A percentile compares a stretch with the other conserved stretches of the same genome.
Evolutionary conservation across 1,140 invertebrate genomes (phyloP).

Genomic region (Zaprionus ghesquierei): DNA sequence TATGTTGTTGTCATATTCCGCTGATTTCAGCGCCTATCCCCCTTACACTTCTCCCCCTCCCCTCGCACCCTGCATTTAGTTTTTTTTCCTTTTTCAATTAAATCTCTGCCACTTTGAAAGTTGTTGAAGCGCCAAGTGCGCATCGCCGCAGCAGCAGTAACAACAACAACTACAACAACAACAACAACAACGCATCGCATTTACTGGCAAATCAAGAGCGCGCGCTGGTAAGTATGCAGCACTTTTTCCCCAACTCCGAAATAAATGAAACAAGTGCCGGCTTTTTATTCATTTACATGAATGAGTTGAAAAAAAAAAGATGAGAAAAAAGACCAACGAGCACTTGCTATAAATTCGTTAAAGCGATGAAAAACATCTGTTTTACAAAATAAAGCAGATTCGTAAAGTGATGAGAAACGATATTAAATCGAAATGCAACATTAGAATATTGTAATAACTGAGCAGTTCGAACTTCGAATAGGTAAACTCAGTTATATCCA

Average conservation of each 20-base stretch:
- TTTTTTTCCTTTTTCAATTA: slow-evolving; percentile 64
- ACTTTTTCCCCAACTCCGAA: neutral
- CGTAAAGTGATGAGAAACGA: neutral
- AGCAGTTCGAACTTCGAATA: too few relatives aligned
- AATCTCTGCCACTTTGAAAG: slow-evolving; percentile 46
- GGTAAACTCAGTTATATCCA: too few relatives aligned
- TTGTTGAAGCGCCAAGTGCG: slow-evolving; percentile 17
- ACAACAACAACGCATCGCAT: slow-evolving; percentile 10
- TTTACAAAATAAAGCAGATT: neutral
- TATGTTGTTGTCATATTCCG: slow-evolving; percentile 26
- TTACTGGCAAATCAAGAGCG: slow-evolving; percentile 19
- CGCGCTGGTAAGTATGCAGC: slow-evolving; percentile 14
- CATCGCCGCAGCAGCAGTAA: slow-evolving; percentile 23
- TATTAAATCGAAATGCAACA: neutral
- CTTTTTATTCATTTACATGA: slow-evolving; percentile 5
- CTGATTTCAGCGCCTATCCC: neutral
- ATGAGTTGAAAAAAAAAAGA: neutral
- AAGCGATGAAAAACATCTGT: neutral
- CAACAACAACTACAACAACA: too few relatives aligned
- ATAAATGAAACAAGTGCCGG: neutral
- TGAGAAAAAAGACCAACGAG: neutral
- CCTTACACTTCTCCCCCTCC: neutral
- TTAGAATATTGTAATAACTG: too few relatives aligned
- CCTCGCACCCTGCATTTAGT: neutral
- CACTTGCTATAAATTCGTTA: neutral